phyloP scores from a whole-genome alignment of 2,888 invertebrate genomes.

The Caenorhabditis sp. region DNA sequence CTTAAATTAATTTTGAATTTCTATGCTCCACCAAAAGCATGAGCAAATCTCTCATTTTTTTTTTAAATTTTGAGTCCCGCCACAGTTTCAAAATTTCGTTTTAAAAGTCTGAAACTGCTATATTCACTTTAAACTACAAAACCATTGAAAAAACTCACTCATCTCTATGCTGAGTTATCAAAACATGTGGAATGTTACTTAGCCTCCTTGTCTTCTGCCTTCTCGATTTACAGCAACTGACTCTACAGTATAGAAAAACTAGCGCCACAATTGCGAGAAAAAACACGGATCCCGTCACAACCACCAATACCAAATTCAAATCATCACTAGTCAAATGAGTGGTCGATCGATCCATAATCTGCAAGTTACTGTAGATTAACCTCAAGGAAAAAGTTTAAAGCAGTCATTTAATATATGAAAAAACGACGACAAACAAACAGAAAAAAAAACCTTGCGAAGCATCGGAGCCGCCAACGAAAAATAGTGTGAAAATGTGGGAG shows the following conservation, averaged over 20 bases:
- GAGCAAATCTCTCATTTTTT: too few relatives aligned
- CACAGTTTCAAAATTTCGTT: too few relatives aligned
- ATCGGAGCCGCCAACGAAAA: neutral
- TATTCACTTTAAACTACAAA: too few relatives aligned
- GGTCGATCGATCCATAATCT: slow-evolving; percentile 9
- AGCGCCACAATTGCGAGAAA: slow-evolving; percentile 21
- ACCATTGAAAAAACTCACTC: slow-evolving; percentile 27
- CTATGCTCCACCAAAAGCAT: too few relatives aligned
- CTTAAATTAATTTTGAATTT: too few relatives aligned
- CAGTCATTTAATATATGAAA: neutral
- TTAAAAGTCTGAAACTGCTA: too few relatives aligned
- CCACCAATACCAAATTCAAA: slow-evolving; percentile 42
- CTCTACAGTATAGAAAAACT: slow-evolving; percentile 32
- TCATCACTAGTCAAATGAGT: slow-evolving; percentile 22
- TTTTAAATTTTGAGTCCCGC: too few relatives aligned
- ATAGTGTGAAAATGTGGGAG: neutral
- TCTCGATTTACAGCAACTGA: slow-evolving; percentile 31
- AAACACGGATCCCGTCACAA: slow-evolving; percentile 30
- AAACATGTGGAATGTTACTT: slow-evolving; percentile 35
- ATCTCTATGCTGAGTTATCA: slow-evolving; percentile 36
- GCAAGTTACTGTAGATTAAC: neutral
- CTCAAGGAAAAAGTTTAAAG: neutral
- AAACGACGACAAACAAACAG: slow-evolving; percentile 3
- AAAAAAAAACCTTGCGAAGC: slow-evolving; percentile 38
- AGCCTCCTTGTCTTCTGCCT: neutral